Evolutionary conservation across 1,140 invertebrate genomes (phyloP).

Genomic region (Medauroidea extradentata): DNA sequence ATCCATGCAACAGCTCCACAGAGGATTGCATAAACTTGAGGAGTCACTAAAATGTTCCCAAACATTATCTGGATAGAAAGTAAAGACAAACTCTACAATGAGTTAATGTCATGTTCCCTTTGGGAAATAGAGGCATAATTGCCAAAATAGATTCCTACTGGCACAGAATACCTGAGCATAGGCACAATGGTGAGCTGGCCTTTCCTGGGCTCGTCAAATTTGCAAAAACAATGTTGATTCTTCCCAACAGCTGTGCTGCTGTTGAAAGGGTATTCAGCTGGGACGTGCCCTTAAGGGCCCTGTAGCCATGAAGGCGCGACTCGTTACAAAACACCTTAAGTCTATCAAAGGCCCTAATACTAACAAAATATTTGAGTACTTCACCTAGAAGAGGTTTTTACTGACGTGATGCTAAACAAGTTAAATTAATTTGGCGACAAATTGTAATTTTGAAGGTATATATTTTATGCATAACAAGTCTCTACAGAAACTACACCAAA

Average conservation of each 20-base stretch:
- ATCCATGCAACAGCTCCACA: background rate
- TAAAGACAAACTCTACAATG: background rate
- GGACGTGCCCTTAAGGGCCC: too few species aligned
- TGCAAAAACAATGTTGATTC: background rate
- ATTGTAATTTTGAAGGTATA: too few species aligned
- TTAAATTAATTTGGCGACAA: too few species aligned
- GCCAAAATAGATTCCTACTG: background rate
- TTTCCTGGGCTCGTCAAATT: background rate
- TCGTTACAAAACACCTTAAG: too few species aligned
- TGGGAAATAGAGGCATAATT: background rate
- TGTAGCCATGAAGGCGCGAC: too few species aligned
- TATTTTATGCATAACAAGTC: too few species aligned
- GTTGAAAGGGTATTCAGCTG: conserved; percentile 1
- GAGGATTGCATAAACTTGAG: background rate
- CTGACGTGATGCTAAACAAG: too few species aligned
- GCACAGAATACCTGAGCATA: background rate
- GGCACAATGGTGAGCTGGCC: background rate
- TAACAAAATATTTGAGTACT: too few species aligned
- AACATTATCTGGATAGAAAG: background rate
- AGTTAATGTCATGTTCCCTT: background rate
- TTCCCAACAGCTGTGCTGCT: background rate
- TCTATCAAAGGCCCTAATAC: too few species aligned
- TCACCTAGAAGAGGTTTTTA: too few species aligned
- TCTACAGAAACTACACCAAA: too few species aligned
- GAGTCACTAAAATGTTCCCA: background rate